Base-by-base conservation (phyloP, 2,888 invertebrate species). In the Trichopria drosophilae region DNA sequence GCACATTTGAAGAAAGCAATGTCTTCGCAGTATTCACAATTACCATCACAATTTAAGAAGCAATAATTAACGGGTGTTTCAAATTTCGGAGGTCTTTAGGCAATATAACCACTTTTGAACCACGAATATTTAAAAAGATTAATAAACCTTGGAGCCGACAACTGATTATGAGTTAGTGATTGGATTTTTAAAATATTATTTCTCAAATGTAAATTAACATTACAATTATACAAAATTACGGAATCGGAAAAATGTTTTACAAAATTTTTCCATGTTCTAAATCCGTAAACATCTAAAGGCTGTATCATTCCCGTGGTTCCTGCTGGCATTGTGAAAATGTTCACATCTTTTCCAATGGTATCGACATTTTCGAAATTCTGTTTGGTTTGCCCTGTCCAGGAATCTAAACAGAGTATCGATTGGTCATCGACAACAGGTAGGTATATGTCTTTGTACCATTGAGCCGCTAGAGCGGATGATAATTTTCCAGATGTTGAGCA, bases 61-160 rank as follows among this genome's bases (percentile, higher is more conserved):
- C n/a, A n/a, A n/a, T n/a, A n/a, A n/a, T n/a, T n/a, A n/a, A n/a
- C n/a, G n/a, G 51, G 45, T 16, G 22, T 43, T 35, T 40, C 20
- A 35, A 26, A 53, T 19, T 36, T 9, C 9, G 24, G 22, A 19
- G 53, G 40, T 32, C 15, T 44, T 34, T 57, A 26, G 3, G 15
- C 10, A 22, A 49, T 28, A 40, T 45, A 57, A 13, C 46, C 51
- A 28, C 57, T 53, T 41, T 51, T 51, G 12, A 19, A 45, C 51
- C 44, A 57, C 9, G 51, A 41, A 29, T 49, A 57, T 44, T 46
- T 44, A 4, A 53, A 53, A 1, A 53, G 16, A 31, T 48, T 54
- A 4, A 40, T 6, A 26, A 45, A 52, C 23, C 49, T 18, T 18
- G 51, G 49, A 1, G 49, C 51, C 15, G 45, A 52, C 22, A 52